phyloP scores from a whole-genome alignment of 92 coral and sea anemone species.

The Pocillopora grandis region DNA sequence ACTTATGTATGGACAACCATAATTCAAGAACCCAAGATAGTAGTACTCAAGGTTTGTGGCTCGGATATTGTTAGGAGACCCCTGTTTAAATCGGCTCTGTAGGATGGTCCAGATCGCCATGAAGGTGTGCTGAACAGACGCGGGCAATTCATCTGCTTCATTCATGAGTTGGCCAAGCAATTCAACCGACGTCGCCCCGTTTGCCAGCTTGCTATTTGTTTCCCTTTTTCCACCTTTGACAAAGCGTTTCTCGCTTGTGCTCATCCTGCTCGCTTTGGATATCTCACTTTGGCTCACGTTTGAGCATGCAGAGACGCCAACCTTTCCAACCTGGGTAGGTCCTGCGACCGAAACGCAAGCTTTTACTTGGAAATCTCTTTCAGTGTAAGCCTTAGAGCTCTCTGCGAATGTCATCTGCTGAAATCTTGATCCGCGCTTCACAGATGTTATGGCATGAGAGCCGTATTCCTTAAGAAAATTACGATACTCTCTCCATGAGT shows the following conservation, averaged over 20 bases:
- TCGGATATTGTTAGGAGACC: background rate
- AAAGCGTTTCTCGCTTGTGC: background rate
- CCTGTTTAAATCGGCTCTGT: background rate
- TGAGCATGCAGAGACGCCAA: slow-evolving; percentile 17
- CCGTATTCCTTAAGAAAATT: slow-evolving; percentile 26
- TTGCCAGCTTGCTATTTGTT: slow-evolving; percentile 28
- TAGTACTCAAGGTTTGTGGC: background rate
- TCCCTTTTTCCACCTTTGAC: slow-evolving; percentile 36
- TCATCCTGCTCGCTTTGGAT: background rate
- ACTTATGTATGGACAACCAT: background rate
- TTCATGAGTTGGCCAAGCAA: slow-evolving; percentile 30
- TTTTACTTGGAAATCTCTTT: slow-evolving; percentile 34
- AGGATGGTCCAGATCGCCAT: slow-evolving; percentile 47
- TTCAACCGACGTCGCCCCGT: background rate
- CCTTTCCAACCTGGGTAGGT: background rate
- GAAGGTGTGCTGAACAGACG: slow-evolving; percentile 30
- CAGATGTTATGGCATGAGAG: slow-evolving; percentile 28
- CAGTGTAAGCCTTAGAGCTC: background rate
- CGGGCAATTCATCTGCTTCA: slow-evolving; percentile 5
- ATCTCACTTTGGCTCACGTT: slow-evolving; percentile 15
- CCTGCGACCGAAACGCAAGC: slow-evolving; percentile 44
- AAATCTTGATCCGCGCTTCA: slow-evolving; percentile 22
- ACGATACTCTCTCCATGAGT: slow-evolving; percentile 36
- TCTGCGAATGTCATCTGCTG: slow-evolving; percentile 36
- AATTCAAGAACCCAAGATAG: background rate